phyloP scores from a whole-genome alignment of 2,888 invertebrate species.

The Agonopterix heracliana region DNA sequence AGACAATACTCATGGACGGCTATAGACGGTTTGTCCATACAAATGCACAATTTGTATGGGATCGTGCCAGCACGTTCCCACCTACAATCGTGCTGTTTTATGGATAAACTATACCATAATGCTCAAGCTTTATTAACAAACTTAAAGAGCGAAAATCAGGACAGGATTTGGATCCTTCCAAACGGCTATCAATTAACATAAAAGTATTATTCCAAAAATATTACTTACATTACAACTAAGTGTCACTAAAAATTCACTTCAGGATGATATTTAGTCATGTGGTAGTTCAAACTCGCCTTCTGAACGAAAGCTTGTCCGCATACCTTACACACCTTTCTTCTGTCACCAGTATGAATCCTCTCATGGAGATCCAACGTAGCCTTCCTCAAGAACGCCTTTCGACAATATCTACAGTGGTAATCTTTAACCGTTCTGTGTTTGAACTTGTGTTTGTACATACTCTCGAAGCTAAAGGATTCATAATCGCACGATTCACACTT shows the following conservation, averaged over 20 bases:
- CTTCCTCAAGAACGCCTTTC: slow-evolving; percentile 57
- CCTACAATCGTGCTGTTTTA: no score
- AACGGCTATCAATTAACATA: no score
- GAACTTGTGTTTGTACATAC: slow-evolving; percentile 54
- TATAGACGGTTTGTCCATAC: no score
- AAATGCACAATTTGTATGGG: no score
- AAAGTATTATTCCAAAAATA: no score
- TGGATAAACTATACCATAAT: no score
- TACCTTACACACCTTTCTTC: slow-evolving; percentile 46
- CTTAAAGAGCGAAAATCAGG: no score
- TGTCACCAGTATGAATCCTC: slow-evolving; percentile 57
- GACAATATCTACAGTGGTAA: slow-evolving; percentile 57
- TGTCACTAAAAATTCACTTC: slow-evolving; percentile 41
- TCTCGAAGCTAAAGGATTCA: slow-evolving; percentile 43
- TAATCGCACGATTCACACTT: slow-evolving; percentile 54
- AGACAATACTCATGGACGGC: no score
- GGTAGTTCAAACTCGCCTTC: slow-evolving; percentile 62
- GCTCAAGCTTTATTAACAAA: no score
- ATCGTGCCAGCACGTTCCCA: no score
- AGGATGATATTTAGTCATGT: slow-evolving; percentile 63
- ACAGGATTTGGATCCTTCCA: no score
- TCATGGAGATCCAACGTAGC: slow-evolving; percentile 48
- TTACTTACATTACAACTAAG: no score
- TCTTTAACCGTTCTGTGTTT: slow-evolving; percentile 59
- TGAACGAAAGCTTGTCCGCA: slow-evolving; percentile 65